Evolutionary conservation across 2,888 invertebrate genomes (phyloP).

Genomic region (Augiades crinisus): DNA sequence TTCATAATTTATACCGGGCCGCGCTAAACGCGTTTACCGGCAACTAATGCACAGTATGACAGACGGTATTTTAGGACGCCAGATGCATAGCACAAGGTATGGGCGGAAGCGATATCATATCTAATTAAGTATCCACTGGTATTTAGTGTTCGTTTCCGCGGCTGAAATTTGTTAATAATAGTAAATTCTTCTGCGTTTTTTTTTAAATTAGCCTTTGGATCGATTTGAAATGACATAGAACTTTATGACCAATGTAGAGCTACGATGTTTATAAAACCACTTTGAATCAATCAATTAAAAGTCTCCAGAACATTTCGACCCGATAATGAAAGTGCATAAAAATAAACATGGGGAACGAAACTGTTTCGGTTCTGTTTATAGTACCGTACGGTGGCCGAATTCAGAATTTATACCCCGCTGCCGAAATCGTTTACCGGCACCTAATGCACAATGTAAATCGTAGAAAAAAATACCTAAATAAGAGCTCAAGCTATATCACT

Average conservation of each 20-base stretch:
- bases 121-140: no score
- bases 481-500: no score
- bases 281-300: no score
- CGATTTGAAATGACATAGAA: no score
- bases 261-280: no score
- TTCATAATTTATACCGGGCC: conserved; percentile 26
- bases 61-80: conserved; percentile 31
- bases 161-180: conserved; percentile 24
- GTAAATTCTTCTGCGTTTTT: no score
- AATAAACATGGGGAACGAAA: conserved; percentile 12
- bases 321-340: conserved; percentile 3
- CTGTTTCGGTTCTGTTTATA: conserved; percentile 6
- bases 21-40: conserved; percentile 14
- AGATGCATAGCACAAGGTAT: background rate
- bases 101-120: conserved; percentile 16
- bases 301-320: background rate
- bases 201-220: no score
- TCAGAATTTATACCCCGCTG: conserved; percentile 23
- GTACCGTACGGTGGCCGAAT: conserved; percentile 18
- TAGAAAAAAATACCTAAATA: no score
- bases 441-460: conserved; percentile 21
- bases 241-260: no score
- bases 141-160: conserved; percentile 24
- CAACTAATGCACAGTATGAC: conserved; percentile 21
- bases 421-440: conserved; percentile 14